Base-by-base conservation (phyloP, 2,888 invertebrate species). In the Chrysomela aeneicollis region DNA sequence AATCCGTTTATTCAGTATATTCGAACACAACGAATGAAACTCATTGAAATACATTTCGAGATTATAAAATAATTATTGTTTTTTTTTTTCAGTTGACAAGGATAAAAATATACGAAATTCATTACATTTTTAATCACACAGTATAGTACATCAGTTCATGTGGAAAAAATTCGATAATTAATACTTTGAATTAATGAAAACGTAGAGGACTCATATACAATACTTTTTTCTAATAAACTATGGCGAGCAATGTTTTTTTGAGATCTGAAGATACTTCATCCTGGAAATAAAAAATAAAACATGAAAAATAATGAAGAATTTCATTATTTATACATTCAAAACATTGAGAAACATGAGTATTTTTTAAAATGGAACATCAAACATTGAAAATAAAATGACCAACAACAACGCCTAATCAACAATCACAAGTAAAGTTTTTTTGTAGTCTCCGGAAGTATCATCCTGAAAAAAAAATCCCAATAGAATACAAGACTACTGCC, bases 381-480 rank as follows among this genome's bases (percentile, higher is more conserved):
- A 50, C 49, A 47, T 54, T 49, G 19, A 51, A 46, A 32, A 50
- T 35, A 49, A 50, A 51, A 51, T 12, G 4, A 18, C 10, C 9
- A 52, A 19, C 46, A 49, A 26, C 37, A 26, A 53, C 32, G 61
- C 49, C 67, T 67, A 72, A 63, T 70, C 70, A 18, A 93, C 89
- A 83, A 95, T 86, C 77, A 93, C 90, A 83, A 95, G 88, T 81
- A 96, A 89, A 79, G 93, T 89, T 86, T 91, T 92, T 87, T 91
- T 94, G 89, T 95, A 96, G 87, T 95, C 94, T 77, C 95, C 95
- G 79, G 94, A 93, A 72, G 94, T 94, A 85, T 95, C 95, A 79
- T 90, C 93, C 93, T 94, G 90, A 81, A 92, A 90, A 57, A 10
- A 46, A 57, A 57, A 26, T 35, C n/a, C n/a, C 19, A 63, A 51